Base-by-base conservation (phyloP, 2,113 vertebrate species). In the Mus spicilegus region DNA sequence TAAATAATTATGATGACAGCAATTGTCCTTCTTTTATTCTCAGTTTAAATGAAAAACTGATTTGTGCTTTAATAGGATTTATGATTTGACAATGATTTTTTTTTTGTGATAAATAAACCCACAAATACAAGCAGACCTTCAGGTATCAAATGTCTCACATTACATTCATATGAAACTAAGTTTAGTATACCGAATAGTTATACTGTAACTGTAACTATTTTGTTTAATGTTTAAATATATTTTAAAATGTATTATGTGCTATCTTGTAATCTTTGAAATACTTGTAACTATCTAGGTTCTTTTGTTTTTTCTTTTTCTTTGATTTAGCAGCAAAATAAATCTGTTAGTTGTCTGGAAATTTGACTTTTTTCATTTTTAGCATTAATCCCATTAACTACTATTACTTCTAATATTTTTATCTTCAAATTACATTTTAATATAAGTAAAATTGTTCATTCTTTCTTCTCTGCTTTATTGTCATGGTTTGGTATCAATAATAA, bases 21-120 rank as follows among this genome's bases (percentile, higher is more conserved):
- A 94, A 97, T 95, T 94, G 82, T 91, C 24, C 7, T 95, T 82
- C 81, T 77, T 95, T 95, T 96, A 56, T 96, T 93, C 51, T 56
- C 61, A 91, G n/a, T 90, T 92, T 89, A 95, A 87, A 89, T 77
- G 19, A 39, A 26, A 90, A 90, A 12, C 63, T 33, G 39, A n/a
- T 20, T 42, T 65, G 46, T 91, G 12, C 51, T 95, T 76, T 61
- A 91, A 69, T n/a, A 67, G 89, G 84, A 93, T 92, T 92, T 69
- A 49, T 76, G 13, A 88, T 93, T 65, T 65, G 46, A 46, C 75
- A 80, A 54, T 33, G 24, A 19, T 16, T n/a, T 65, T 30, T 65
- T 30, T 65, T 24, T 69, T 65, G 30, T 39, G 69, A 80, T 70
- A 90, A 87, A 93, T 51, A 76, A 0, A 61, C 28, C 33, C 9